Base-by-base conservation (phyloP, 2,888 invertebrate genomes). In the Archaeoteleia sp. region DNA sequence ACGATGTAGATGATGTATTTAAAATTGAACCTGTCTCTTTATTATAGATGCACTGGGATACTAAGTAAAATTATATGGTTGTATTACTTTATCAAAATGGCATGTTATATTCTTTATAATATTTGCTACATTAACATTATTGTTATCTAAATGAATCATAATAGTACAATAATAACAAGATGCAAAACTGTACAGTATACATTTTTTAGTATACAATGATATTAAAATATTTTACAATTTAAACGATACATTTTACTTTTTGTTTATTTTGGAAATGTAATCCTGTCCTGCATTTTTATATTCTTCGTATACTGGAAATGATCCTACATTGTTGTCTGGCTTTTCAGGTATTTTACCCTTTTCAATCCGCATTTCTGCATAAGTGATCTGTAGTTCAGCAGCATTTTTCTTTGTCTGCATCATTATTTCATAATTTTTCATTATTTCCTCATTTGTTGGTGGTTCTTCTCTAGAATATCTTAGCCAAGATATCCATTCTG, bases 401-500 rank as follows among this genome's bases (percentile, higher is more conserved):
- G 95, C 94, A 87, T 95, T 95, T 34, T 88, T 85, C 78, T 92
- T 91, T 75, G 94, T 95, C 82, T 90, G 83, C 74, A 91, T 85
- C 82, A 93, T 92, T 30, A 94, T 87, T 9, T 91, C 90, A 34
- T 91, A 81, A 86, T 94, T 95, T 74, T 86, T 87, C 27, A 57
- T 51, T 5, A 95, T 86, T 86, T 95, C 95, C 67, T 92, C 92
- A 65, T 88, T 89, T 0, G 90, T 88, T 0, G 95, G 95, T 34
- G 94, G 91, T 0, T 90, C 87, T 1, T 75, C 78, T 73, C 91
- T 82, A 55, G 90, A 89, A 75, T 62, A 72, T 71, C 95, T 87
- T 39, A 96, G 85, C 95, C 95, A 96, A 4, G 95, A 88, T 80
- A 95, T 94, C 96, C 96, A 96, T 85, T 95, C 95, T 0, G 93